Evolutionary conservation across 2,888 invertebrate species (phyloP).

Genomic region (Nomada goodeniana): DNA sequence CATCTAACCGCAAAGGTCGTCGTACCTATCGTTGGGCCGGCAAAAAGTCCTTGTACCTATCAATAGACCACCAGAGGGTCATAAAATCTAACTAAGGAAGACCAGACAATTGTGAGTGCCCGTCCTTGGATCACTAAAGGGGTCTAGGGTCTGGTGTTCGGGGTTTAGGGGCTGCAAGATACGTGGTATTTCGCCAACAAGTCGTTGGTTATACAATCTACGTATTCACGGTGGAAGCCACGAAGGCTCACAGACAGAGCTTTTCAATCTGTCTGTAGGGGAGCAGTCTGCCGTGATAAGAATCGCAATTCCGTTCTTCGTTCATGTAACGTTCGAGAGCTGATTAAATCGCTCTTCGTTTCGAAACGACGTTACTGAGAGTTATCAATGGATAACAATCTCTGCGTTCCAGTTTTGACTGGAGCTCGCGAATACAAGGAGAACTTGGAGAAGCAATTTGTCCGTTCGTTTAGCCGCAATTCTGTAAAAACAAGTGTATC

Average conservation of each 20-base stretch:
- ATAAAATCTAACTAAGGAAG: no score
- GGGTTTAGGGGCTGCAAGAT: background rate
- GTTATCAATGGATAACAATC: conserved; percentile 56
- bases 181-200: conserved; percentile 40
- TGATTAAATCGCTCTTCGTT: conserved; percentile 68
- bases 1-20: no score
- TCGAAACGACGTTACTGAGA: conserved; percentile 48
- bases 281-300: conserved; percentile 64
- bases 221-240: conserved; percentile 24
- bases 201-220: conserved; percentile 9
- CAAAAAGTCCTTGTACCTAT: no score
- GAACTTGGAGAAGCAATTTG: conserved; percentile 22
- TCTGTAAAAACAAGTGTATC: background rate
- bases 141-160: background rate
- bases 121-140: no score
- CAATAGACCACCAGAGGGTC: no score
- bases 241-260: conserved; percentile 29
- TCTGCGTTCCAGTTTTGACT: conserved; percentile 46
- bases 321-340: conserved; percentile 65
- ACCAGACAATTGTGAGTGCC: no score
- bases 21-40: no score
- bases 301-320: conserved; percentile 70
- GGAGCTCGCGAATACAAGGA: conserved; percentile 31
- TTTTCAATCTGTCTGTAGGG: conserved; percentile 68
- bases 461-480: conserved; percentile 19